These are phyloP conservation scores for Ephestia elutella DNA, from an alignment of 1,140 invertebrate species.

Conservation along the genomic window DNA sequence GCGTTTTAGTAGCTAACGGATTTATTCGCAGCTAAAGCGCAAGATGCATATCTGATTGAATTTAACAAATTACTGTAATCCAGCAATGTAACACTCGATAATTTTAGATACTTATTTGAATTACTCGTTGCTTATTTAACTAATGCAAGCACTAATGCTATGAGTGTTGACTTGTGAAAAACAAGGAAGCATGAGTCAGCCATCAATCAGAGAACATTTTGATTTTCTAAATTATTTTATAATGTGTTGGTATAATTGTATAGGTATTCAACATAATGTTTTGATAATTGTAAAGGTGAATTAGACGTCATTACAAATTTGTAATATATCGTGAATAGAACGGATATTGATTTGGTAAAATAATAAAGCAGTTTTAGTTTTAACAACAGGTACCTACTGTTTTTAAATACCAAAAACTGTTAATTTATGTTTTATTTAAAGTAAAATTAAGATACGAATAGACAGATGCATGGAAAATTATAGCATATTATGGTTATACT, in stretches of 20 bases:
- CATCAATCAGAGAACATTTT: background rate
- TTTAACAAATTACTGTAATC: constrained; percentile 1
- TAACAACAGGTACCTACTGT: too few species aligned
- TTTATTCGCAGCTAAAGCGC: background rate
- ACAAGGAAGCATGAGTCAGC: constrained; percentile 1
- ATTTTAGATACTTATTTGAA: background rate
- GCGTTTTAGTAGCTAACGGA: background rate
- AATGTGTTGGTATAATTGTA: background rate
- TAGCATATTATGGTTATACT: too few species aligned
- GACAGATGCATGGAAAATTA: too few species aligned
- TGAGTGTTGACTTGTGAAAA: background rate
- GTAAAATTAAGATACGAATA: too few species aligned
- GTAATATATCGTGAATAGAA: too few species aligned
- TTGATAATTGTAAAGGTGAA: too few species aligned
- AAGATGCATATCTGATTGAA: background rate
- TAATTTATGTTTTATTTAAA: too few species aligned
- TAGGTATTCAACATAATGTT: background rate
- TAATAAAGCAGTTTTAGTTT: too few species aligned
- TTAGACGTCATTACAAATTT: too few species aligned
- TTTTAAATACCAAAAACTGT: too few species aligned
- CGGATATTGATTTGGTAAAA: too few species aligned
- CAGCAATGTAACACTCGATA: background rate
- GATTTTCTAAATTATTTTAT: background rate
- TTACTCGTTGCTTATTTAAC: background rate
- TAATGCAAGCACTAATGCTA: background rate